phyloP scores from a whole-genome alignment of 2,797 vertebrate species.

The Centropyge bicolor region DNA sequence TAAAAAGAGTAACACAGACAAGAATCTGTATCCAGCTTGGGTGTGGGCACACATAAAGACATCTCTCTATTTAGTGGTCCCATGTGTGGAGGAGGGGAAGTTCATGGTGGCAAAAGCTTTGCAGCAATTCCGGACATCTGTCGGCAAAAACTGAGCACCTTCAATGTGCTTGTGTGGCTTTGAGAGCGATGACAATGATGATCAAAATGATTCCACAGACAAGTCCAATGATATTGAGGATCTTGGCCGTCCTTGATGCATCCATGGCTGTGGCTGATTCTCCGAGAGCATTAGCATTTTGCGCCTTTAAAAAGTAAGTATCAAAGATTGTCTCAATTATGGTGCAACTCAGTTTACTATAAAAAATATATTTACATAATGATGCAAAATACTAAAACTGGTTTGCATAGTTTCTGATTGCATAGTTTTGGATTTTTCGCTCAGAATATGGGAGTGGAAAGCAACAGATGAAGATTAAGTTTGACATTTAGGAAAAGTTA shows the following conservation, averaged over 20 bases:
- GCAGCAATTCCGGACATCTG: background rate
- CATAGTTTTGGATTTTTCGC: background rate
- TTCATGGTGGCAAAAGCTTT: background rate
- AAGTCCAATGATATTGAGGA: constrained; percentile 72
- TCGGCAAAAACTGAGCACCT: background rate
- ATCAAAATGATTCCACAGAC: constrained; percentile 73
- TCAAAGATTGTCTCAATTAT: background rate
- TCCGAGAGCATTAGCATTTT: constrained; percentile 63
- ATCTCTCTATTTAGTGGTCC: constrained; percentile 29
- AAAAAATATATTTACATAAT: background rate
- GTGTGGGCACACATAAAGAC: background rate
- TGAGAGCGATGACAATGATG: constrained; percentile 27
- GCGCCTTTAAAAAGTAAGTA: constrained; percentile 64
- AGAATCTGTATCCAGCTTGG: background rate
- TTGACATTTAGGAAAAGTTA: background rate
- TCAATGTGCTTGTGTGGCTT: background rate
- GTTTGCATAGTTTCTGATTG: background rate
- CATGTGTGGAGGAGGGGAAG: background rate
- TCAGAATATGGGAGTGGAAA: background rate
- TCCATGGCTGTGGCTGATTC: constrained; percentile 48
- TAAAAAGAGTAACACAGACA: background rate
- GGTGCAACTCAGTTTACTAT: background rate
- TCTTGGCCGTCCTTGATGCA: constrained; percentile 77
- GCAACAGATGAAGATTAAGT: background rate
- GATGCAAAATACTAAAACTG: background rate